phyloP scores from a whole-genome alignment of 2,113 vertebrate genomes.

The Scytalopus superciliaris region DNA sequence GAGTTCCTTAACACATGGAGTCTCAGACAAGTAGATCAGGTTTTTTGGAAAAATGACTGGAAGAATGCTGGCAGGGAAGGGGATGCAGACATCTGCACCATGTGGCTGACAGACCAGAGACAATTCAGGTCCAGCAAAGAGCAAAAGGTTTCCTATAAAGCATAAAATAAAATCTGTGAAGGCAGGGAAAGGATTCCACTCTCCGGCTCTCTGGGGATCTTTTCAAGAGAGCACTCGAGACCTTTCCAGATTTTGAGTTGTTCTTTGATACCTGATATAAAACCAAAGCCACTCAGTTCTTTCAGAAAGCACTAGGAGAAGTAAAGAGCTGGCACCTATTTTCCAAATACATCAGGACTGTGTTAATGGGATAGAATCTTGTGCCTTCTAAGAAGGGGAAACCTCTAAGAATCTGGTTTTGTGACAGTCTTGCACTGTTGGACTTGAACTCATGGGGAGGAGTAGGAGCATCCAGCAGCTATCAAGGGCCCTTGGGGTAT shows the following conservation, averaged over 20 bases:
- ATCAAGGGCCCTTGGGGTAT: not conserved
- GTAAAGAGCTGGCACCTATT: not conserved
- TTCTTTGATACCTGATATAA: conserved; percentile 8
- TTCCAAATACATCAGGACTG: not conserved
- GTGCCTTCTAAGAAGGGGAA: not conserved
- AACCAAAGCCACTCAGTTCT: not conserved
- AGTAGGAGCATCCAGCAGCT: not conserved
- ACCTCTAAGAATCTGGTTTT: not conserved
- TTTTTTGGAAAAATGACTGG: conserved; percentile 45
- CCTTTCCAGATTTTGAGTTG: not conserved
- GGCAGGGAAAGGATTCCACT: not conserved
- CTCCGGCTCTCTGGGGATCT: conserved; percentile 1
- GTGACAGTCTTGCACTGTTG: not conserved
- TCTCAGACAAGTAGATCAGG: conserved; percentile 6
- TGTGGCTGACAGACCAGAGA: conserved; percentile 67
- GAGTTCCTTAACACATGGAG: conserved; percentile 32
- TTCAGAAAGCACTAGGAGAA: not conserved
- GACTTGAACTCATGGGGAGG: not conserved
- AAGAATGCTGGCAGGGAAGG: conserved; percentile 19
- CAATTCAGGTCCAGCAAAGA: conserved; percentile 31
- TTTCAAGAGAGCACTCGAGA: conserved; percentile 21
- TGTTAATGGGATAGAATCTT: not conserved
- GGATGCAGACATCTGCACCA: conserved; percentile 47
- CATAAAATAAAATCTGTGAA: conserved; percentile 54
- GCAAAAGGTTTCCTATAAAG: conserved; percentile 33